Base-by-base conservation (phyloP, 1,140 invertebrate species). In the Uloborus diversus region DNA sequence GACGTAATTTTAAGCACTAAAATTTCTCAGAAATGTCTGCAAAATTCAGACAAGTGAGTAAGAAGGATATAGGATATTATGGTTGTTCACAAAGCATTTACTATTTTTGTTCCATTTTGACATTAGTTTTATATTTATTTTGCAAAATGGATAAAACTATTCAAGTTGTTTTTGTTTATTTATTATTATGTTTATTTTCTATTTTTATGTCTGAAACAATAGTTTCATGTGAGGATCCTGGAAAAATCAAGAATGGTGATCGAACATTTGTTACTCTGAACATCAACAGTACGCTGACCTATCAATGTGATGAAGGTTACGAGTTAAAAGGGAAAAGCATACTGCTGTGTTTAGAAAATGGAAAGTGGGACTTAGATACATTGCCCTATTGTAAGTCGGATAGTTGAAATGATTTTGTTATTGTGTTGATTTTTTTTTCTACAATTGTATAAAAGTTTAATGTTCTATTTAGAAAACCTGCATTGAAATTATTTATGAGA, bases 101-200 rank as follows among this genome's bases (percentile, higher is more conserved):
- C n/a, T n/a, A n/a, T n/a, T n/a, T n/a, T n/a, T n/a, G n/a, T n/a
- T n/a, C n/a, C n/a, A n/a, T n/a, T n/a, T n/a, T n/a, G n/a, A n/a
- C n/a, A n/a, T n/a, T n/a, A n/a, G n/a, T n/a, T n/a, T n/a, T n/a
- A n/a, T n/a, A n/a, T n/a, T n/a, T n/a, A n/a, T n/a, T n/a, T n/a
- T n/a, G n/a, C n/a, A n/a, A n/a, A n/a, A n/a, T n/a, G n/a, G n/a
- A n/a, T n/a, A n/a, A n/a, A n/a, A n/a, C n/a, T n/a, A n/a, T n/a
- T n/a, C n/a, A n/a, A 42, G 91, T 94, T 42, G 17, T 2, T 42
- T 9, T 42, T 42, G 37, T 42, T 42, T 33, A 53, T 53, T 53
- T 13, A 23, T 53, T 30, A 11, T 2, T 23, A 30, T 69, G 51
- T 56, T 56, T 53, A 28, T 11, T 69, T 5, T 37, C 17, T 35